Evolutionary conservation across 35 echinoderm and acorn worm species (phyloP), one percentile per base, ranked within the genome.

Genomic region (Heliocidaris tuberculata): DNA sequence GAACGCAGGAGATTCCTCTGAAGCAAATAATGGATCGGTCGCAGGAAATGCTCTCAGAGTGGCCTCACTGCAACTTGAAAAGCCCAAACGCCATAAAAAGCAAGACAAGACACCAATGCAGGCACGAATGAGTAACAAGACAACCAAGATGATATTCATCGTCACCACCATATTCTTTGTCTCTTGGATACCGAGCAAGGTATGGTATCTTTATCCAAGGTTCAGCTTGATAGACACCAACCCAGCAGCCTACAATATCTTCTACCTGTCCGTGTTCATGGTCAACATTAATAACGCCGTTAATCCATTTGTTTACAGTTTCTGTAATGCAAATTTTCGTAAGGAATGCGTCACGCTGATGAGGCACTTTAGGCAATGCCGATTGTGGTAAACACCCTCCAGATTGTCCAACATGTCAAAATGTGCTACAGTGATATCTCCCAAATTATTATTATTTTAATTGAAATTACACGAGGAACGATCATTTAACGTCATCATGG

Each of bases 111-210:
- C 31, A 9, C 31, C 3, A 5, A 89, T 47, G 31, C 31, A 32
- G 24, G 13, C 87, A 47, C 31, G 87, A 16, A 42, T 24, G 29
- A 89, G 87, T 31, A 89, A 89, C 87, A 89, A 48, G 87, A 89
- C 87, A 7, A 89, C 87, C 31, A 89, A 32, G 87, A 89, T 48
- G 87, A 89, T 89, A n/a, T 89, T 89, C 87, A 48, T 89, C 87
- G 42, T 89, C 87, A 89, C 87, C 30, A 16, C 31, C 31, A 47
- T 89, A 15, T 89, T 89, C 87, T 89, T 89, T 48, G 31, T 89
- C 12, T 35, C 31, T 17, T 89, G 87, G 87, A 13, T 89, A 32
- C 87, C 87, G 24, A 17, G 12, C 31, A 89, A 89, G 47, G 9
- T 89, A 32, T 89, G 87, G 87, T 5, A n/a, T 24, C 17, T 42